Percentiles rank a stretch among this genome's conserved stretches.
phyloP scores from a whole-genome alignment of 2,888 invertebrate species.

The Hemicrepidius hirtus region DNA sequence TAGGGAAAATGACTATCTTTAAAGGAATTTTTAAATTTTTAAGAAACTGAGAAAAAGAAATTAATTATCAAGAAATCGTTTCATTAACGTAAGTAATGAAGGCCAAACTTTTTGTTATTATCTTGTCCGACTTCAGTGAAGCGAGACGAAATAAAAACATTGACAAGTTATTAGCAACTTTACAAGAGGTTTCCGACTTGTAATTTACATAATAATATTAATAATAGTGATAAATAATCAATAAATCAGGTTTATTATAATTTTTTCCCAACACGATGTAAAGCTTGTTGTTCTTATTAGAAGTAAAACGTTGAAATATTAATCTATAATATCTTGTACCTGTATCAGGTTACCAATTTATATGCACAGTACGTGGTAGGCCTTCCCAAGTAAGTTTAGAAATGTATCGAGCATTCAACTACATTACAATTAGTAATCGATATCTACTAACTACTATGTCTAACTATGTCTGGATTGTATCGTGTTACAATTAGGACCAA shows the following conservation, averaged over 20 bases:
- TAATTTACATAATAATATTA: constrained; percentile 46
- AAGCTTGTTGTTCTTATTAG: constrained; percentile 27
- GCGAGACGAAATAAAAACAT: constrained; percentile 38
- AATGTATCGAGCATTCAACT: constrained; percentile 46
- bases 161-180: constrained; percentile 47
- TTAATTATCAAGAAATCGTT: constrained; percentile 16
- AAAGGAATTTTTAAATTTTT: neutral
- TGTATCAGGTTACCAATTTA: constrained; percentile 52
- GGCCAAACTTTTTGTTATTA: constrained; percentile 30
- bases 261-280: constrained; percentile 18
- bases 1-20: neutral
- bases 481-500: constrained; percentile 55
- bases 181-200: constrained; percentile 35
- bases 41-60: too few species aligned
- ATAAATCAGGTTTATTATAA: constrained; percentile 40
- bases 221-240: constrained; percentile 42
- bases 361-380: constrained; percentile 28
- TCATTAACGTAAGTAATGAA: constrained; percentile 32
- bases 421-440: constrained; percentile 57
- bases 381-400: constrained; percentile 35
- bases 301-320: constrained; percentile 35
- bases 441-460: constrained; percentile 55
- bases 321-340: constrained; percentile 32
- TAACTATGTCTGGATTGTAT: constrained; percentile 56
- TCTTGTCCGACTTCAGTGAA: constrained; percentile 26